Percentiles rank a stretch among this genome's conserved stretches.
phyloP scores from a whole-genome alignment of 2,113 vertebrate species.

The Erpornis zantholeuca region DNA sequence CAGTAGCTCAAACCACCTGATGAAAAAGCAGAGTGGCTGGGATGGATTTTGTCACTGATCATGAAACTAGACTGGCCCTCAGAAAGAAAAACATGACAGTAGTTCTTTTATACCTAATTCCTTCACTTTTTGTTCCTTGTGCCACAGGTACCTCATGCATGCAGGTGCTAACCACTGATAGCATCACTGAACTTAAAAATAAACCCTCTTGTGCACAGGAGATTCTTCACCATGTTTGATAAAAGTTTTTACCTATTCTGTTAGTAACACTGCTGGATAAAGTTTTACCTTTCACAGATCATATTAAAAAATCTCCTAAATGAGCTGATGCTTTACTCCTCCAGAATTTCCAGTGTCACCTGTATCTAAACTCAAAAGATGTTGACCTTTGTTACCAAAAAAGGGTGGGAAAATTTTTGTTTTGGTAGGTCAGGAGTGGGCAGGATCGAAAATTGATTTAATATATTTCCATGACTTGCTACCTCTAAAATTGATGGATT shows the following conservation, averaged over 20 bases:
- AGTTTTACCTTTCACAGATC: background rate
- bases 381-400: background rate
- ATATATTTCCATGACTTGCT: background rate
- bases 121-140: background rate
- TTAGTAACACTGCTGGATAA: background rate
- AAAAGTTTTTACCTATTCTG: background rate
- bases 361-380: background rate
- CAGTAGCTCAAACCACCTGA: background rate
- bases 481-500: background rate
- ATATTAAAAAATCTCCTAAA: background rate
- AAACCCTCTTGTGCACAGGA: background rate
- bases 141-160: background rate
- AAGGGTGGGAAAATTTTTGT: background rate
- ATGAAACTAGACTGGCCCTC: background rate
- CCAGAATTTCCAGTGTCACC: background rate
- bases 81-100: background rate
- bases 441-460: background rate
- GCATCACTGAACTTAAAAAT: background rate
- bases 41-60: background rate
- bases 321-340: background rate
- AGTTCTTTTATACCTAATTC: background rate
- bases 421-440: background rate
- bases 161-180: background rate
- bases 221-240: background rate
- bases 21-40: background rate